phyloP scores from a whole-genome alignment of 2,797 vertebrate genomes.

The Fratercula arctica region DNA sequence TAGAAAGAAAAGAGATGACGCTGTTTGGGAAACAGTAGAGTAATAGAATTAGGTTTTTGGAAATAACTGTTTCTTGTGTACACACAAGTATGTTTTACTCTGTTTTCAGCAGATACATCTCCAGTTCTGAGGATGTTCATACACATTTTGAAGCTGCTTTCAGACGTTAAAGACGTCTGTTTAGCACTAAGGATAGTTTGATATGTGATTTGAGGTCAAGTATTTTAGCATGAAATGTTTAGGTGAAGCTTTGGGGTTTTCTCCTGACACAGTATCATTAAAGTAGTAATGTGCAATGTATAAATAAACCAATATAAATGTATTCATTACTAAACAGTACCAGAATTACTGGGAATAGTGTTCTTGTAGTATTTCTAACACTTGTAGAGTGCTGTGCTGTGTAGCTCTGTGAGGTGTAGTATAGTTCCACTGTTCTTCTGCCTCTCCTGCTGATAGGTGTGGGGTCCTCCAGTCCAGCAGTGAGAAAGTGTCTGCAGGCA shows the following conservation, averaged over 20 bases:
- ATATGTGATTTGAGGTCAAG: not conserved
- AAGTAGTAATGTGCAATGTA: not conserved
- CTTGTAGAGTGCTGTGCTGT: accelerated
- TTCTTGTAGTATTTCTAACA: not conserved
- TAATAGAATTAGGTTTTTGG: not conserved
- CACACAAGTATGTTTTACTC: not conserved
- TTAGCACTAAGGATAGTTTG: not conserved
- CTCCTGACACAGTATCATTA: not conserved
- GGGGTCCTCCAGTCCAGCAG: not conserved
- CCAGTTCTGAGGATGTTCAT: not conserved
- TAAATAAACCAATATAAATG: not conserved
- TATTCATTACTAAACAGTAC: not conserved
- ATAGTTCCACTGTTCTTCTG: not conserved
- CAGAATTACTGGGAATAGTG: not conserved
- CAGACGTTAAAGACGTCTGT: not conserved
- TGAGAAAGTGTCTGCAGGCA: not conserved
- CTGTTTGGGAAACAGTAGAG: not conserved
- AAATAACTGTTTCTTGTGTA: not conserved
- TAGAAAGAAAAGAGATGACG: not conserved
- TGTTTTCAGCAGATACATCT: not conserved
- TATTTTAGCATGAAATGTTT: not conserved
- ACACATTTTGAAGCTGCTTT: not conserved
- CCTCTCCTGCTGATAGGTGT: not conserved
- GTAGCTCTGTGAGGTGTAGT: not conserved
- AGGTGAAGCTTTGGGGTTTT: not conserved